Base-by-base conservation (phyloP, 2,113 vertebrate genomes). In the Alosa alosa region DNA sequence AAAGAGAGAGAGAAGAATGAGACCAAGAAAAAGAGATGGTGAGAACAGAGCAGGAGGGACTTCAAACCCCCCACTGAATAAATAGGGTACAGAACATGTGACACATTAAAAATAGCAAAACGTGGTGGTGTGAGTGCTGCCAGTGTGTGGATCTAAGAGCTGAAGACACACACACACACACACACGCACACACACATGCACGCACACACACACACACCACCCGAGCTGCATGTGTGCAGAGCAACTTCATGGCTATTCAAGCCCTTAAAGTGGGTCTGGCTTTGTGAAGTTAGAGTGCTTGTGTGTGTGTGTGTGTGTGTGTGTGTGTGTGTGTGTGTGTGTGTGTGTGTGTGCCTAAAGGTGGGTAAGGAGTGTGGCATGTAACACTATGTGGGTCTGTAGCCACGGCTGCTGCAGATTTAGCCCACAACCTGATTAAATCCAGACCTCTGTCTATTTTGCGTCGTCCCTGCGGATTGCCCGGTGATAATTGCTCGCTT, bases 401-500 rank as follows among this genome's bases (percentile, higher is more conserved):
- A 88, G 88, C 86, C 82, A 82, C 68, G 78, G 82, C 86, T 86
- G 84, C 84, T 84, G 86, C 90, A 15, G 85, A 91, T 88, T 91
- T 91, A 91, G 89, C 87, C 55, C 9, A 31, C 85, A 87, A 52
- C 85, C 86, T 86, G 87, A 91, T 90, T 91, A 84, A 90, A 87
- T 87, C 85, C 47, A 90, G 87, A 84, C 89, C 75, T 88, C 86
- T 50, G 85, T 89, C 90, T 88, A 90, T 90, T 90, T 87, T 87
- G 82, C 75, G 60, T 84, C 68, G 52, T 91, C 94, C 89, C 87
- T 31, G 86, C 4, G 92, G 92, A 91, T 90, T 25, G 13, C 72
- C 81, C 87, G 68, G 88, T 85, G 89, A 93, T 95, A 95, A 95
- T 95, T 92, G 93, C 91, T 89, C 92, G 89, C 25, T 41, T 85